Percentiles rank a stretch among this genome's conserved stretches.
These are phyloP conservation scores for Microvelia longipes DNA, from an alignment of 1,140 invertebrate genomes.

Conservation along the genomic window DNA sequence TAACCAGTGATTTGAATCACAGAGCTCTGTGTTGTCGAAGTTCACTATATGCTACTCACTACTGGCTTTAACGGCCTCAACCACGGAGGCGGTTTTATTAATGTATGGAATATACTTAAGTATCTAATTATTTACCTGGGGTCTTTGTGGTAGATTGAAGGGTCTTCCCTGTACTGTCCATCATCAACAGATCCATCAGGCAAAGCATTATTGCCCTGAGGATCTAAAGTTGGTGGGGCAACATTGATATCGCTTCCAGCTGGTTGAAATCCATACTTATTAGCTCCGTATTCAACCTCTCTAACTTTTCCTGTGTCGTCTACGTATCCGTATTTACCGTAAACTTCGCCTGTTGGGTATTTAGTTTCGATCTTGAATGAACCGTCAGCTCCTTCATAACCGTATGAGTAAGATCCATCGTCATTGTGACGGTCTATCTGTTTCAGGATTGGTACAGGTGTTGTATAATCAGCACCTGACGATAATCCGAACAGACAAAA, in stretches of 20 bases:
- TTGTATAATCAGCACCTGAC: slow-evolving; percentile 32
- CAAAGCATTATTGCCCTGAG: slow-evolving; percentile 29
- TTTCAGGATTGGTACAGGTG: slow-evolving; percentile 50
- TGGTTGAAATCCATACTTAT: slow-evolving; percentile 54
- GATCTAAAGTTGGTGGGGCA: slow-evolving; percentile 46
- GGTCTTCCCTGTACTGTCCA: slow-evolving; percentile 67
- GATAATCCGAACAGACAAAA: slow-evolving; percentile 17
- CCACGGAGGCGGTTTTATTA: no score
- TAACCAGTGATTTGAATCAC: no score
- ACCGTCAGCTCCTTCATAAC: slow-evolving; percentile 78
- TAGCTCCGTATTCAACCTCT: slow-evolving; percentile 64
- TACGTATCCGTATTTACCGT: slow-evolving; percentile 66
- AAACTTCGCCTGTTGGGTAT: slow-evolving; percentile 62
- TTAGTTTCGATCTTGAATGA: slow-evolving; percentile 84
- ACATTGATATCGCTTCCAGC: slow-evolving; percentile 60
- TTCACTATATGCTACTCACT: no score
- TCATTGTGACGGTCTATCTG: slow-evolving; percentile 63
- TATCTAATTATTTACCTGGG: slow-evolving; percentile 34
- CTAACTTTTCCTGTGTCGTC: slow-evolving; percentile 52
- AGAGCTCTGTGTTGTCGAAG: no score
- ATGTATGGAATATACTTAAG: no score
- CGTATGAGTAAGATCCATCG: slow-evolving; percentile 72
- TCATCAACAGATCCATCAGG: slow-evolving; percentile 48
- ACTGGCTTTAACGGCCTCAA: no score
- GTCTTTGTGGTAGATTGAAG: slow-evolving; percentile 57